Base-by-base conservation (phyloP, 2,888 invertebrate genomes). In the Andrena flavipes region DNA sequence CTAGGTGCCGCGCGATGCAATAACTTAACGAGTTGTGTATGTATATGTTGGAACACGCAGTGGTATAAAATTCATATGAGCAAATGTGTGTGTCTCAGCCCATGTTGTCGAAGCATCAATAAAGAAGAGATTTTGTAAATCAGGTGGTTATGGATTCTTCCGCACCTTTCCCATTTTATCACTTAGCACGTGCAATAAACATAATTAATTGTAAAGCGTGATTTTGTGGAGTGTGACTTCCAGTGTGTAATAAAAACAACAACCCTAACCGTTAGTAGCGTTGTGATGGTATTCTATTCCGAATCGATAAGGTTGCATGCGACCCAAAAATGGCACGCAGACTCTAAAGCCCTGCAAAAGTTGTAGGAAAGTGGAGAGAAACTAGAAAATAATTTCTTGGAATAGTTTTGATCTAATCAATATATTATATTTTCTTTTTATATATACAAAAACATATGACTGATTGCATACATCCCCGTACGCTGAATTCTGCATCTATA, bases 21-120 rank as follows among this genome's bases (percentile, higher is more conserved):
- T 88, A 89, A 84, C 87, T 90, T 89, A 86, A 86, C 80, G 79
- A 87, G 86, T 80, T 87, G 86, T 86, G 86, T 88, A 84, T 80
- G 89, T 90, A 84, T 90, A 88, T 89, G 87, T 88, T 89, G 76
- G 79, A 86, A 84, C 86, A 87, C 88, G 84, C 89, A 85, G 87
- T 82, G 88, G 80, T 86, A 89, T 87, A 85, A 42, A 90, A 85
- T 82, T 89, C 87, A 90, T 90, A 84, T 84, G 86, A 88, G 88
- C 84, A 90, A 88, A 87, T 87, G 90, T 87, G 91, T 87, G 91
- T 91, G 90, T 91, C 88, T 91, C 87, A 89, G 89, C 90, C 90
- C 91, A 92, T 89, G 91, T 91, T 92, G 92, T 92, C 90, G 87
- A 92, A 91, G 85, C 89, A 92, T 92, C 88, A 93, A 93, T 93